These are phyloP conservation scores for Monopis laevigella DNA, from an alignment of 2,888 invertebrate genomes.

Conservation along the genomic window DNA sequence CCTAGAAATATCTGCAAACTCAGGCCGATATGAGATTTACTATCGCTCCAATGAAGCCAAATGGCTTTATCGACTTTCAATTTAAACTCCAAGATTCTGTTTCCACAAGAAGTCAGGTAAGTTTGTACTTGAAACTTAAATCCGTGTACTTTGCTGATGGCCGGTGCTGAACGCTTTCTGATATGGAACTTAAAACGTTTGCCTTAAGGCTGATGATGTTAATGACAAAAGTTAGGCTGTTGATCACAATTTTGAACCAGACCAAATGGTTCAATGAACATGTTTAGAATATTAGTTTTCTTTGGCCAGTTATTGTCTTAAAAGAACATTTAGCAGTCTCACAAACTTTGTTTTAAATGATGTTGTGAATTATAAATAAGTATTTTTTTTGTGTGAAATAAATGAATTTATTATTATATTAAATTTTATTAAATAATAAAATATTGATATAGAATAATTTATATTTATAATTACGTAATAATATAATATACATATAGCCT, in stretches of 20 bases:
- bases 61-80: constrained; percentile 12
- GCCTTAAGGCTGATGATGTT: constrained; percentile 1
- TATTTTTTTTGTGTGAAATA: no score
- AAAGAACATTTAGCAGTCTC: no score
- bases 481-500: no score
- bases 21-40: constrained; percentile 7
- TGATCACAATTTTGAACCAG: constrained; percentile 2
- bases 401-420: no score
- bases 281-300: no score
- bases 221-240: constrained; percentile 1
- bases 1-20: background rate
- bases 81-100: constrained; percentile 8
- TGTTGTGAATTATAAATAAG: no score
- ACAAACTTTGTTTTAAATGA: no score
- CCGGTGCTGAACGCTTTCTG: background rate
- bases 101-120: constrained; percentile 8
- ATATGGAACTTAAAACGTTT: constrained; percentile 2
- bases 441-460: no score
- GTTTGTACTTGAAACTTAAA: constrained; percentile 7
- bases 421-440: no score
- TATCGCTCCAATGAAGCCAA: constrained; percentile 4
- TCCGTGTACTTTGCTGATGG: constrained; percentile 1
- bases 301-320: no score
- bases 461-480: no score
- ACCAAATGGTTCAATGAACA: no score